A percentile compares a stretch with the other conserved stretches of the same genome.
phyloP scores from a whole-genome alignment of 2,888 invertebrate species.

The Ichneumon xanthorius region DNA sequence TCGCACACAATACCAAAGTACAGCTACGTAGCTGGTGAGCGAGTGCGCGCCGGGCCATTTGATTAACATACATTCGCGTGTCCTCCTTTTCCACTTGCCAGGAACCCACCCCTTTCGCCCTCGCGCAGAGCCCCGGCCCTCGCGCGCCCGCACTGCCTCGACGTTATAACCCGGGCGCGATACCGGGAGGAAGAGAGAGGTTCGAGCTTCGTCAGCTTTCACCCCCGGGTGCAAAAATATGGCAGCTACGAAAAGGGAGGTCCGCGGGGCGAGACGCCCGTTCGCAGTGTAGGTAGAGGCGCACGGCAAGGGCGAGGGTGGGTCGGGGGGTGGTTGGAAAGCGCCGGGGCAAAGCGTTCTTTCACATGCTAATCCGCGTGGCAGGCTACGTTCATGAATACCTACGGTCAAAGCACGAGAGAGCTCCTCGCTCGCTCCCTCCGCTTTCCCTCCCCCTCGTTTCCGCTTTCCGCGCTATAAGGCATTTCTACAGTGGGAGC shows the following conservation, averaged over 20 bases:
- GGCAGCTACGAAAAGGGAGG: constrained; percentile 60
- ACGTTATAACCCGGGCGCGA: background rate
- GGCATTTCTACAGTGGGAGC: constrained; percentile 43
- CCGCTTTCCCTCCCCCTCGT: constrained; percentile 20
- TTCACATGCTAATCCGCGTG: constrained; percentile 84
- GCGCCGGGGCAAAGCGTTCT: constrained; percentile 82
- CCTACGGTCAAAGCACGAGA: constrained; percentile 82
- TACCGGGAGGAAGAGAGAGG: constrained; percentile 41
- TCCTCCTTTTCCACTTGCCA: constrained; percentile 67
- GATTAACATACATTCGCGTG: constrained; percentile 72
- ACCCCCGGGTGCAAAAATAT: constrained; percentile 65
- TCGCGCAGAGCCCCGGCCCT: background rate
- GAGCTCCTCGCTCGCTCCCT: constrained; percentile 26
- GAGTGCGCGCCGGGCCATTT: constrained; percentile 64
- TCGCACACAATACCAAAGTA: background rate
- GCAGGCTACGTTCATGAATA: constrained; percentile 82
- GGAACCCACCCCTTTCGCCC: constrained; percentile 43
- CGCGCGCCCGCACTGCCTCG: background rate
- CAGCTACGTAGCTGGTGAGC: constrained; percentile 50
- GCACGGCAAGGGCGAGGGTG: constrained; percentile 42
- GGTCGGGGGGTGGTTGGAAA: constrained; percentile 71
- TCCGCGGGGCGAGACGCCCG: constrained; percentile 47
- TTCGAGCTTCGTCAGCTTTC: constrained; percentile 63
- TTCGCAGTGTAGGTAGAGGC: constrained; percentile 30
- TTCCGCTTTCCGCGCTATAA: constrained; percentile 57